phyloP scores from a whole-genome alignment of 2,113 vertebrate species.

The Oreochromis tanganicae region DNA sequence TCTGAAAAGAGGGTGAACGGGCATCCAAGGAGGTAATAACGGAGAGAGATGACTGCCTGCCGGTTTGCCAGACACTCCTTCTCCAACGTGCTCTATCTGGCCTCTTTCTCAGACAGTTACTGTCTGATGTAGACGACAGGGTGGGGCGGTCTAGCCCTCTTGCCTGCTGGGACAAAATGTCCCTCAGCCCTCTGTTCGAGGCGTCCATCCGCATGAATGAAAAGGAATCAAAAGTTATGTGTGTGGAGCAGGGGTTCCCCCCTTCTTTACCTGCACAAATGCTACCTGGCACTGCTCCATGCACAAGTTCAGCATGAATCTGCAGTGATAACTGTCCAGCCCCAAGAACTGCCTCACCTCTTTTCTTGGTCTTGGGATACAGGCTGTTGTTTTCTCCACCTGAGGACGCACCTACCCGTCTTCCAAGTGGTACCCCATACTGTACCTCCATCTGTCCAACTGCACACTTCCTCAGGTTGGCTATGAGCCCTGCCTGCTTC shows the following conservation, averaged over 20 bases:
- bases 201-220: not conserved
- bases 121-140: not conserved
- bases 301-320: not conserved
- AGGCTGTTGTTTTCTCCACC: not conserved
- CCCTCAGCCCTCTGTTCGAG: not conserved
- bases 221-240: not conserved
- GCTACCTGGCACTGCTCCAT: not conserved
- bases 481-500: not conserved
- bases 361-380: not conserved
- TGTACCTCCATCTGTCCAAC: not conserved
- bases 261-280: not conserved
- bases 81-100: not conserved
- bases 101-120: not conserved
- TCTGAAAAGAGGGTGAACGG: not conserved
- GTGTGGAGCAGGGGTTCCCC: not conserved
- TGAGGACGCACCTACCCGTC: not conserved
- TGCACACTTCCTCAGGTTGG: not conserved
- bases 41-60: not conserved
- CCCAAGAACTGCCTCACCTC: not conserved
- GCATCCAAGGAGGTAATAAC: not conserved
- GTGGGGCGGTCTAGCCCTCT: not conserved
- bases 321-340: not conserved
- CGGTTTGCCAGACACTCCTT: too few species aligned
- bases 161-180: not conserved
- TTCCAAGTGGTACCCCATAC: accelerated